Percentiles rank a stretch among this genome's conserved stretches.
Conservation (phyloP, 2,888 invertebrate genomes). For the Dyspetes luteomarginatus region DNA sequence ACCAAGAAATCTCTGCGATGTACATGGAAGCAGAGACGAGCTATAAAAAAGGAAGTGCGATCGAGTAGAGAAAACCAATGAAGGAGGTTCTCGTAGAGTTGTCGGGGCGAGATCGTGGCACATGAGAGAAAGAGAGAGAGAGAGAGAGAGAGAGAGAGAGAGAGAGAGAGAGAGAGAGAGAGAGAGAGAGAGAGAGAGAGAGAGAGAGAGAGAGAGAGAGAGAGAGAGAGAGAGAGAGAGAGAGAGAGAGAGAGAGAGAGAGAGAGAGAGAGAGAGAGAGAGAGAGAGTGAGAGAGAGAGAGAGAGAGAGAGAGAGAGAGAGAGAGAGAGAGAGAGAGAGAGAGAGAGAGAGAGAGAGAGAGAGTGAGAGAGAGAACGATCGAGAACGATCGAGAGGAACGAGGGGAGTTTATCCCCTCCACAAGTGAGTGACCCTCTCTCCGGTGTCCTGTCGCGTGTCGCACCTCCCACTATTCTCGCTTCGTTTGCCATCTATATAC, state of each 20-base stretch:
- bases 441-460: constrained; percentile 81
- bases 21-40: not conserved
- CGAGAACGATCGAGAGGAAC: constrained; percentile 40
- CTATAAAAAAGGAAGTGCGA: not conserved
- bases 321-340: not conserved
- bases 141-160: not conserved
- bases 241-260: constrained; percentile 40
- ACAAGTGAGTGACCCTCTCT: constrained; percentile 69
- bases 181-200: constrained; percentile 13
- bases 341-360: not conserved
- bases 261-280: constrained; percentile 2
- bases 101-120: constrained; percentile 22
- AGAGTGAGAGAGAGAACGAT: constrained; percentile 7
- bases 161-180: not conserved
- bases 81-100: constrained; percentile 29
- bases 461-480: constrained; percentile 80
- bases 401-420: constrained; percentile 63
- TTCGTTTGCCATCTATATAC: constrained; percentile 66
- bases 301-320: constrained; percentile 18
- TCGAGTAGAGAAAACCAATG: constrained; percentile 48
- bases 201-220: constrained; percentile 39
- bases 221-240: constrained; percentile 44
- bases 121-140: constrained; percentile 24
- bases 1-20: constrained; percentile 50
- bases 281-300: not conserved